Base-by-base conservation (phyloP, 2,888 invertebrate species). In the Drosophila algonquin region DNA sequence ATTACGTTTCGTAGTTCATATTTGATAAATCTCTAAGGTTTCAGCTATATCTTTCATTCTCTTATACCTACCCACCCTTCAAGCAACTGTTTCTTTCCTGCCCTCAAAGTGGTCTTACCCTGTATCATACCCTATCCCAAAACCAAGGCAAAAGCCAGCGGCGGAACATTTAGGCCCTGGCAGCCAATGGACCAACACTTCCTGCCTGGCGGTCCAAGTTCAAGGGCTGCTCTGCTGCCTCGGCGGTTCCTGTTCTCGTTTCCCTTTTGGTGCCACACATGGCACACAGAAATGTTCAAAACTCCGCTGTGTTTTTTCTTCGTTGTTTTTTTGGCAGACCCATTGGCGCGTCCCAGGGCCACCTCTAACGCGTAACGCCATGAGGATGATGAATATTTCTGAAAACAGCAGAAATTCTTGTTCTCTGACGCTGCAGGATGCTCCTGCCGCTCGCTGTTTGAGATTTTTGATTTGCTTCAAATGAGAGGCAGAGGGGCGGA, bases 141-240 rank as follows among this genome's bases (percentile, higher is more conserved):
- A 12, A 4, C 3, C 10, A 12, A 45, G 30, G 16, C 45, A 58
- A 40, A 27, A 53, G 51, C 18, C 24, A 46, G 48, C 52, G 16
- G n/a, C n/a, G 14, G n/a, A 55, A 9, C 50, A 48, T 65, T 72
- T 47, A 55, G 69, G 50, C 60, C 51, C 46, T 40, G 40, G 21
- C 46, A 47, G 68, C 59, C 81, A 84, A 80, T 84, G 71, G 82
- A 63, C 61, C 79, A 73, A 55, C 73, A 77, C 83, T 82, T 82
- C 83, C 82, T 83, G 70, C 40, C 32, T 40, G 40, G 6, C 40
- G 40, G 59, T 54, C 72, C 83, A 86, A 86, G 82, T 82, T 82
- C 82, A 86, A 86, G 82, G 86, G 69, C 83, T 86, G 35, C 60
- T 32, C 61, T 58, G 12, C 73, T 76, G 46, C 60, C 27, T 27